Percentiles rank a stretch among this genome's conserved stretches.
Evolutionary conservation across 2,797 vertebrate genomes (phyloP).

Genomic region (Tapera naevia): DNA sequence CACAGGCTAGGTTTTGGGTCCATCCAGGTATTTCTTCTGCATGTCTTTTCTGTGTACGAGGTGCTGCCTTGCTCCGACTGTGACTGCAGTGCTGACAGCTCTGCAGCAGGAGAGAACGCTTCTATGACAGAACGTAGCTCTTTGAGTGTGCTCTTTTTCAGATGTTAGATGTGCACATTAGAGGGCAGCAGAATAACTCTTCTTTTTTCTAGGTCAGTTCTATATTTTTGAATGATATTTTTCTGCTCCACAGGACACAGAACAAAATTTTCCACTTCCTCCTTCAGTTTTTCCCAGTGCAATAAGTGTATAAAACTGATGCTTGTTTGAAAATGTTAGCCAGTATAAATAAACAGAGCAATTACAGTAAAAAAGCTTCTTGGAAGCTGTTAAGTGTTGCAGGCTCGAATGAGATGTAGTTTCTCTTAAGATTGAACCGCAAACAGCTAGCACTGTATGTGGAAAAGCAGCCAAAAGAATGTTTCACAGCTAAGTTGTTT

Average conservation of each 20-base stretch:
- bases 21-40: neutral
- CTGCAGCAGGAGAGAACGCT: neutral
- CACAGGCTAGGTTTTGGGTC: neutral
- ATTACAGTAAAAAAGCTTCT: neutral
- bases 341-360: neutral
- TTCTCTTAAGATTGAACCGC: neutral
- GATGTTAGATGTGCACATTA: conserved; percentile 45
- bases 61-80: neutral
- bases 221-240: conserved; percentile 2
- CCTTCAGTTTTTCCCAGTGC: neutral
- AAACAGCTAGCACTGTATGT: neutral
- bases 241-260: neutral
- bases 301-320: neutral
- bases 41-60: neutral
- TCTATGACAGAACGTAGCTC: neutral
- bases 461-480: neutral
- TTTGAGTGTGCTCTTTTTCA: neutral
- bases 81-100: neutral
- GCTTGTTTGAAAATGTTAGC: neutral
- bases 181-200: conserved; percentile 61
- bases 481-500: neutral
- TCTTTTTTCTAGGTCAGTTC: conserved; percentile 55
- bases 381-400: neutral
- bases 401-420: neutral
- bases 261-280: conserved; percentile 18